phyloP scores from a whole-genome alignment of 1,140 invertebrate genomes.

The Drosophila aff. region DNA sequence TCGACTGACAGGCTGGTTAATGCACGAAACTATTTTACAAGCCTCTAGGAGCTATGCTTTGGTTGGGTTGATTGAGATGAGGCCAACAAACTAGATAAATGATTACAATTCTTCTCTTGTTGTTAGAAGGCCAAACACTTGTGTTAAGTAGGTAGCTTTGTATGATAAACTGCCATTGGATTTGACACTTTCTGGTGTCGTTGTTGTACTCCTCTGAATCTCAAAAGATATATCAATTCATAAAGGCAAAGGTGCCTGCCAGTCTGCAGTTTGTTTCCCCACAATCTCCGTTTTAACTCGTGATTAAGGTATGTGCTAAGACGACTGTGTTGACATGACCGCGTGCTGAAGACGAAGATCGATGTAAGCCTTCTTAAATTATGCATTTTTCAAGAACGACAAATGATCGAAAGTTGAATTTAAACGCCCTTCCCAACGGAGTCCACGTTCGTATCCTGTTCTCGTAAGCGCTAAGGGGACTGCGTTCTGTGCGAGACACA shows the following conservation, averaged over 20 bases:
- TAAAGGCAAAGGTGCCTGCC: slow-evolving; percentile 8
- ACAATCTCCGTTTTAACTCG: slow-evolving; percentile 7
- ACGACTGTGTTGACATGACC: slow-evolving; percentile 3
- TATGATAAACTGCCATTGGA: neutral
- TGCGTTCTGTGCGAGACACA: slow-evolving; percentile 13
- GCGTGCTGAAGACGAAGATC: neutral
- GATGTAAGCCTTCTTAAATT: neutral
- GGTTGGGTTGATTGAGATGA: neutral
- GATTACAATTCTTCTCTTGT: neutral
- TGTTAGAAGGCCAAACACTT: neutral
- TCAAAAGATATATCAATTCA: slow-evolving; percentile 13
- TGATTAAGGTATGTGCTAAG: neutral
- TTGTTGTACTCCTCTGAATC: neutral
- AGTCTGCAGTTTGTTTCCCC: slow-evolving; percentile 7
- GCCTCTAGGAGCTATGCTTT: neutral
- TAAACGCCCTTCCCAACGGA: neutral
- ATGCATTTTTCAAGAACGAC: neutral
- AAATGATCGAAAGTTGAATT: neutral
- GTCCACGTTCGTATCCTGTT: neutral
- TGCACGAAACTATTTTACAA: neutral
- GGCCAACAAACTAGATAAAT: neutral
- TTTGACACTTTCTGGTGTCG: neutral
- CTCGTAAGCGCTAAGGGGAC: neutral
- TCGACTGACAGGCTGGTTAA: neutral
- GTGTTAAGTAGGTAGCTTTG: neutral